Base-by-base conservation (phyloP, 2,888 invertebrate genomes). In the Brenthis hecate region DNA sequence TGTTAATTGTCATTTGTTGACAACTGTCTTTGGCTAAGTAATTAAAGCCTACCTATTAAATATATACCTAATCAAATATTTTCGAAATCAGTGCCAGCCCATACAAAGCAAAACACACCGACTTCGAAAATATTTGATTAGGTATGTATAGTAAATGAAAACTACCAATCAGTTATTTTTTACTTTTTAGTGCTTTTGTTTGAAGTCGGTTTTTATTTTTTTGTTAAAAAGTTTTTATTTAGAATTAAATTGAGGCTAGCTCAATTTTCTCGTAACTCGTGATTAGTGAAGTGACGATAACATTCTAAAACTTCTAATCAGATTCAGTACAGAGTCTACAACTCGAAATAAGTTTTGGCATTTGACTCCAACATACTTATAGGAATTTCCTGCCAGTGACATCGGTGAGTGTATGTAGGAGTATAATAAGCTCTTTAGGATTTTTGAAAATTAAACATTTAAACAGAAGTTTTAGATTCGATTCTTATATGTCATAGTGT, bases 291-390 rank as follows among this genome's bases (percentile, higher is more conserved):
- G 56, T 67, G 66, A 62, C 61, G 61, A 67, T 67, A 61, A 62
- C 66, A 62, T 67, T 62, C 61, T 36, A 50, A 67, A 64, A 67
- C 50, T 67, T 67, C 56, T 67, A 67, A 67, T 62, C 66, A 62
- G 56, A 61, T 67, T 56, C 54, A 62, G 50, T 28, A 32, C 28
- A 50, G 66, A 48, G 32, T 50, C 61, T 60, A 55, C 56, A 67
- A 67, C 66, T 67, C 51, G 13, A 56, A 62, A 67, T 60, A 43
- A 67, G 43, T 60, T 67, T 67, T n/a, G 56, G 56, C 66, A 67
- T 62, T 67, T 54, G 56, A 61, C 50, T 56, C 61, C n/a, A 23
- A 64, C 55, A 66, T 67, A 19, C 53, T 43, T 51, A 36, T 28
- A 14, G 32, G 19, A 36, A 36, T 56, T 56, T 61, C 23, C 56